Evolutionary conservation across 2,888 invertebrate genomes (phyloP).

Genomic region (Eupithecia subfuscata): DNA sequence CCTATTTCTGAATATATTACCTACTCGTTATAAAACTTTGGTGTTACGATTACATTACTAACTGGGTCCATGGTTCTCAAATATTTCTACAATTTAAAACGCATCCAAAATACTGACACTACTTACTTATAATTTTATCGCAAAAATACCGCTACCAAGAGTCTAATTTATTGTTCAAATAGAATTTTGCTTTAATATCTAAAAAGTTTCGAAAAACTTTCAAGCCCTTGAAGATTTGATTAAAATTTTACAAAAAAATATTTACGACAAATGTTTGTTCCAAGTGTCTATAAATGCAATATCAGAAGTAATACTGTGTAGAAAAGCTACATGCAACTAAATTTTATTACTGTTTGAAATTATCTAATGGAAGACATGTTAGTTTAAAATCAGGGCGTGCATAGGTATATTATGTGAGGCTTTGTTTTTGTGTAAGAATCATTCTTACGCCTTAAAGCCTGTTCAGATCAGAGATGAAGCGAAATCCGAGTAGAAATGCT

Average conservation of each 20-base stretch:
- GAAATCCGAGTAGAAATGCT: not conserved
- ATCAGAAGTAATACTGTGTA: slow-evolving; percentile 32
- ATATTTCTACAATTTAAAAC: slow-evolving; percentile 70
- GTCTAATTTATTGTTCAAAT: slow-evolving; percentile 67
- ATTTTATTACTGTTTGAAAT: slow-evolving; percentile 53
- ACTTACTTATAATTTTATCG: slow-evolving; percentile 59
- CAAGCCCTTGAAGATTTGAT: slow-evolving; percentile 48
- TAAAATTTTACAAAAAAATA: slow-evolving; percentile 72
- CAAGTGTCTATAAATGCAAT: slow-evolving; percentile 57
- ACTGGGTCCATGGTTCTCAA: slow-evolving; percentile 70
- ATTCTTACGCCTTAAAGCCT: slow-evolving; percentile 19
- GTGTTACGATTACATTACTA: slow-evolving; percentile 75
- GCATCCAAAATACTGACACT: slow-evolving; percentile 79
- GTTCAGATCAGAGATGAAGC: not conserved
- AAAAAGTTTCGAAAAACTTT: slow-evolving; percentile 53
- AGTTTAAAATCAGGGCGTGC: slow-evolving; percentile 64
- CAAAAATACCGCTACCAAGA: slow-evolving; percentile 75
- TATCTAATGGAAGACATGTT: slow-evolving; percentile 81
- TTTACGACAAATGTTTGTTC: slow-evolving; percentile 75
- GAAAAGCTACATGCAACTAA: slow-evolving; percentile 45
- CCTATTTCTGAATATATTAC: slow-evolving; percentile 29
- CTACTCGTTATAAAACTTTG: slow-evolving; percentile 75
- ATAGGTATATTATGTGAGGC: slow-evolving; percentile 40
- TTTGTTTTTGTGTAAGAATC: slow-evolving; percentile 44
- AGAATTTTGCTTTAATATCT: slow-evolving; percentile 57